Evolutionary conservation across 2,113 vertebrate genomes (phyloP).

Genomic region (Orthonyx spaldingii): DNA sequence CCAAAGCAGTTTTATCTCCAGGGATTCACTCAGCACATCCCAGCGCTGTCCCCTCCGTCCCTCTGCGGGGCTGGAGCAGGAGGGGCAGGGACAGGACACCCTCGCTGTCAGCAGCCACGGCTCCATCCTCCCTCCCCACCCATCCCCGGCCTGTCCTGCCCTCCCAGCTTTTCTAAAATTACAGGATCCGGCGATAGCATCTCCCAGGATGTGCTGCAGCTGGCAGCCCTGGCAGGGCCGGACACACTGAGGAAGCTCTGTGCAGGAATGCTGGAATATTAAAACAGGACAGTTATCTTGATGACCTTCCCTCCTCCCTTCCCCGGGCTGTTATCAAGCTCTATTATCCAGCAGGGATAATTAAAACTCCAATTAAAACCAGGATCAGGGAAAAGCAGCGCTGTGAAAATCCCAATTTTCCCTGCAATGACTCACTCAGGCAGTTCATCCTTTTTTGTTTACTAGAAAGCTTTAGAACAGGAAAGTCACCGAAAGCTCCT

Average conservation of each 20-base stretch:
- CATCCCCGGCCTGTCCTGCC: background rate
- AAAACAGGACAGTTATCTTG: constrained; percentile 15
- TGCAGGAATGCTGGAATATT: background rate
- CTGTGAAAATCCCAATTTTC: background rate
- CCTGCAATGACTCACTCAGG: background rate
- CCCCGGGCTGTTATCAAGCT: background rate
- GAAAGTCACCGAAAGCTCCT: background rate
- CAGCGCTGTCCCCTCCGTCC: background rate
- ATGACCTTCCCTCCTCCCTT: constrained; percentile 52
- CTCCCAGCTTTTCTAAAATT: background rate
- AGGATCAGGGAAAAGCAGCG: background rate
- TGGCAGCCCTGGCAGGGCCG: background rate
- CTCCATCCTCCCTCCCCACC: background rate
- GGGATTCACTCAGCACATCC: background rate
- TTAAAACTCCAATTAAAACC: constrained; percentile 7
- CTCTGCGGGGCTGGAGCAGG: background rate
- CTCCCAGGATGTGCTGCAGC: constrained; percentile 32
- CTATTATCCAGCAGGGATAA: background rate
- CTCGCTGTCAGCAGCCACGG: background rate
- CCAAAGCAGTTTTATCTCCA: background rate
- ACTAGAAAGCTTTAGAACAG: constrained; percentile 10
- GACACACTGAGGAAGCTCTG: background rate
- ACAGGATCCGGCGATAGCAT: constrained; percentile 32
- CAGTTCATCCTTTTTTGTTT: constrained; percentile 25
- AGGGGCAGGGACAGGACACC: background rate